phyloP scores from a whole-genome alignment of 2,888 invertebrate genomes.

The Eulithis testata region DNA sequence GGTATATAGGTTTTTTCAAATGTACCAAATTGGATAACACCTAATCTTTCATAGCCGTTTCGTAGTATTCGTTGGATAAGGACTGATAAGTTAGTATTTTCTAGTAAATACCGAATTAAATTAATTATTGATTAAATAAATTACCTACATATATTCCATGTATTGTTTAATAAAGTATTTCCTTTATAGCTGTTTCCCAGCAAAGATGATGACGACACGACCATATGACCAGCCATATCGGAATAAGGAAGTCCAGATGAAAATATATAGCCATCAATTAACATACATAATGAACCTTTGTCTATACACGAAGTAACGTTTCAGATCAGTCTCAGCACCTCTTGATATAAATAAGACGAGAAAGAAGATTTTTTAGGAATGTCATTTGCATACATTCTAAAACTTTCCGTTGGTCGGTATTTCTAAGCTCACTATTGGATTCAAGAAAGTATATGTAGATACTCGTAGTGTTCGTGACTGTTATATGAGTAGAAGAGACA shows the following conservation, averaged over 20 bases:
- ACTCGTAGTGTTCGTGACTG: no score
- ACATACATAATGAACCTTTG: slow-evolving; percentile 6
- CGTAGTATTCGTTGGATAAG: not conserved
- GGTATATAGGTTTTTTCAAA: no score
- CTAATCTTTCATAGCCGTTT: not conserved
- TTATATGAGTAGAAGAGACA: no score
- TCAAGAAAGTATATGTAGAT: no score
- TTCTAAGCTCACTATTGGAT: no score
- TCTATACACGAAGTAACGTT: not conserved
- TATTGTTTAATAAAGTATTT: no score
- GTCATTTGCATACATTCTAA: no score
- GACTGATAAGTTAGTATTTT: not conserved
- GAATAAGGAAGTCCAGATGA: slow-evolving; percentile 7
- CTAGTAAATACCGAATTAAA: slow-evolving; percentile 9
- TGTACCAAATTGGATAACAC: not conserved
- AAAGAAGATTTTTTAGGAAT: no score
- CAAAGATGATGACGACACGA: not conserved
- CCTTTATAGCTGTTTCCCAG: not conserved
- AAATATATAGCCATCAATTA: slow-evolving; percentile 6
- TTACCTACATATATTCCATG: no score
- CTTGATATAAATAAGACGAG: no score
- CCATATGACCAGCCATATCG: slow-evolving; percentile 1
- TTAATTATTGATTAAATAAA: not conserved
- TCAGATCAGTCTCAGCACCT: no score
- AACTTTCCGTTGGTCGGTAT: no score